Evolutionary conservation across 2,888 invertebrate species (phyloP), one percentile per base, ranked within the genome.

Genomic region (Mesochorus sp.): DNA sequence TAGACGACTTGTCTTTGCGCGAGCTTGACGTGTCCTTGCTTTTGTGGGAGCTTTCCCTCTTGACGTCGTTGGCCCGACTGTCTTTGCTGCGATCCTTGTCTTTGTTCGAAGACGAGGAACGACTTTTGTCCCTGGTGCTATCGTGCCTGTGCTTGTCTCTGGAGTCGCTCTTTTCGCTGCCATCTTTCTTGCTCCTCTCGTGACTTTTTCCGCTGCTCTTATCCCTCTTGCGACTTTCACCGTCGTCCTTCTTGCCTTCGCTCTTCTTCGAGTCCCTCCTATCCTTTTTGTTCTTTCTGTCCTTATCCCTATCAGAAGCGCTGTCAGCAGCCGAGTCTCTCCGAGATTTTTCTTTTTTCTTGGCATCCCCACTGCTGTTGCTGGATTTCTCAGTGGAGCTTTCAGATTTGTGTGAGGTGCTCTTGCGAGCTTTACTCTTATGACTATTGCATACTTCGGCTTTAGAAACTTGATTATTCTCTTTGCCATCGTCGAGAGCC

Each of bases 111-210:
- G 85, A 85, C n/a, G 85, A 83, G 49, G 84, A 84, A 64, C 82
- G 83, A 49, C 80, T 81, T 82, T 83, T 85, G 39, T 82, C 83
- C 73, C 79, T 85, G 3, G 81, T 80, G 73, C 78, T 82, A 44
- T 81, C 81, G 49, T 80, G 84, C 64, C 81, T 80, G 72, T 89
- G 85, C 86, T 91, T 88, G 85, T 90, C 81, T 86, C 88, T 82
- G 88, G 89, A 79, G 83, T 92, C 91, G 85, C 79, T 79, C 76
- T 84, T 82, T 75, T 82, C 84, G 80, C 83, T 80, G 72, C 81
- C 72, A 8, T 82, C 81, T 62, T 82, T 85, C 14, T 76, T 84
- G 21, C 73, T 81, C 42, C 61, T 80, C 47, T 77, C 79, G 28
- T 72, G 80, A 67, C 76, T 80, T 67, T 47, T 81, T 21, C 53